Conservation (phyloP, 2,888 invertebrate species). For the Odontothrips loti region DNA sequence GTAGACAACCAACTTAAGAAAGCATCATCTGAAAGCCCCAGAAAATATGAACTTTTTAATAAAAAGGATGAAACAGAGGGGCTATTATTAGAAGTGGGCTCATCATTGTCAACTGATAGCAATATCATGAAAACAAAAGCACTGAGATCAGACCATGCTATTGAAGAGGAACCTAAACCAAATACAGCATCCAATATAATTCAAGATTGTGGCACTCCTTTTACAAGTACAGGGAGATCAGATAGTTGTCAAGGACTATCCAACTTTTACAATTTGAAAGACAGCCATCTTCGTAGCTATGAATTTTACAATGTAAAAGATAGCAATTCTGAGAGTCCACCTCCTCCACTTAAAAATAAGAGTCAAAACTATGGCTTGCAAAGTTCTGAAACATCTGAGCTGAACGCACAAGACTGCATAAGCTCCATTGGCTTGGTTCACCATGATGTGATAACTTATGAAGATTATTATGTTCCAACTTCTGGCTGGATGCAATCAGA, state of each 20-base stretch:
- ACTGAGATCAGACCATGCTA: not conserved
- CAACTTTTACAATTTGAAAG: not conserved
- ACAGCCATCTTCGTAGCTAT: not conserved
- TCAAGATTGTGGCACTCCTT: not conserved
- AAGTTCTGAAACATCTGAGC: not conserved
- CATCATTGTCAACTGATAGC: not conserved
- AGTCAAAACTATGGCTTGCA: not conserved
- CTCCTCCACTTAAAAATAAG: not conserved
- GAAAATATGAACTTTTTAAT: not conserved
- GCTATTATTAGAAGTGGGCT: not conserved
- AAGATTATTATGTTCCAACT: not conserved
- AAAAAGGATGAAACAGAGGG: not conserved
- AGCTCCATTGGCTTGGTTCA: slow-evolving; percentile 45
- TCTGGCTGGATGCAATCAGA: slow-evolving; percentile 5
- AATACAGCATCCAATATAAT: not conserved
- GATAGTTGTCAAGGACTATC: not conserved
- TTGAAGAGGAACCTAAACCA: not conserved
- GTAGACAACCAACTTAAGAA: not conserved
- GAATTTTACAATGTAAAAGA: not conserved
- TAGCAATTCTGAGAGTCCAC: not conserved
- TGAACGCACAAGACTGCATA: slow-evolving; percentile 37
- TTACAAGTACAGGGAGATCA: not conserved
- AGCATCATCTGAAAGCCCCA: not conserved
- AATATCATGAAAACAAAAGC: not conserved
- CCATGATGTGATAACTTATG: slow-evolving; percentile 43